These are phyloP conservation scores for Gopherus flavomarginatus DNA, from an alignment of 2,113 vertebrate genomes.

Conservation along the genomic window DNA sequence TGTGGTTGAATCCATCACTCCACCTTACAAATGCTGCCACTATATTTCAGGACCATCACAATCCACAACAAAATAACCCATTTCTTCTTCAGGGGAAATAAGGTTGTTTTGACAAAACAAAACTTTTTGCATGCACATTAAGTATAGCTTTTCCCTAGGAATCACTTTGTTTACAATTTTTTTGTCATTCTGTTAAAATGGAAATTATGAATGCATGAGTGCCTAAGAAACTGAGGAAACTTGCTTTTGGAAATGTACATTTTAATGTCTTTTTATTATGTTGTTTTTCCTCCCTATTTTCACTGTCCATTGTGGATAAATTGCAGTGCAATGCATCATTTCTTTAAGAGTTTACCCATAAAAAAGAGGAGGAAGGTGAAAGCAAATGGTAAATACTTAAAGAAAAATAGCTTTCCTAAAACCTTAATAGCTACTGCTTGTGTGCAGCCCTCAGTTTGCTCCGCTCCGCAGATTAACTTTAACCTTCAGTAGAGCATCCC, in stretches of 20 bases:
- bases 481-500: background rate
- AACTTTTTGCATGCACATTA: conserved; percentile 32
- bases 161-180: conserved; percentile 60
- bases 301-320: conserved; percentile 51
- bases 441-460: conserved; percentile 15
- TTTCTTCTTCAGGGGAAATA: conserved; percentile 4
- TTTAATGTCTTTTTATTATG: conserved; percentile 55
- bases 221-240: conserved; percentile 68
- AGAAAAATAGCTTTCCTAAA: conserved; percentile 27
- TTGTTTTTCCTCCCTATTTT: conserved; percentile 63
- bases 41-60: background rate
- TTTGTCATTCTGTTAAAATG: conserved; percentile 62
- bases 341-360: conserved; percentile 41
- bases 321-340: conserved; percentile 58
- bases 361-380: conserved; percentile 26
- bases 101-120: conserved; percentile 30
- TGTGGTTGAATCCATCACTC: background rate
- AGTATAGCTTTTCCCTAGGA: conserved; percentile 56
- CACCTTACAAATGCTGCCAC: background rate
- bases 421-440: conserved; percentile 10
- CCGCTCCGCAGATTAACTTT: conserved; percentile 1
- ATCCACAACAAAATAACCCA: background rate
- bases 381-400: conserved; percentile 35
- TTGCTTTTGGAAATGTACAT: conserved; percentile 52
- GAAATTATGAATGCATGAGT: conserved; percentile 51